Conservation (phyloP, 1,140 invertebrate species). For the Nasonia longicornis region DNA sequence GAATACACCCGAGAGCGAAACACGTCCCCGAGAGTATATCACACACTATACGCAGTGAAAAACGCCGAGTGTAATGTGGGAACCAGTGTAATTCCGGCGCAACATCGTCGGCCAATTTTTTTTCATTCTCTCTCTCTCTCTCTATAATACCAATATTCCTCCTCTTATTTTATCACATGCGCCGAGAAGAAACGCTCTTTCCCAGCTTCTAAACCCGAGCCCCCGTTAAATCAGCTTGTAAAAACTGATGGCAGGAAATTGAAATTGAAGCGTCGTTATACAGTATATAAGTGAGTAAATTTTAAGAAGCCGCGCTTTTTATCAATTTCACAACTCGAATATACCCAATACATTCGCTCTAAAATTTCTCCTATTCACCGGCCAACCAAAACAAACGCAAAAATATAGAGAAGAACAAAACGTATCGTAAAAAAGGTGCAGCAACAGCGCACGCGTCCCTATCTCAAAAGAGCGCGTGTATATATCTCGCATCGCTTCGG, state of each 20-base stretch:
- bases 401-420: neutral
- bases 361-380: neutral
- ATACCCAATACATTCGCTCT: too few relatives aligned
- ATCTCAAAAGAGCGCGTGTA: neutral
- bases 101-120: constrained; percentile 25
- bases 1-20: neutral
- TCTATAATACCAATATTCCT: constrained; percentile 8
- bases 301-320: too few relatives aligned
- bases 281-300: too few relatives aligned
- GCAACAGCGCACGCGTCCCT: constrained; percentile 41
- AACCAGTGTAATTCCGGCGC: constrained; percentile 21
- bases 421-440: constrained; percentile 52
- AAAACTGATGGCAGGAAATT: constrained; percentile 37
- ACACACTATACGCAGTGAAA: neutral
- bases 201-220: constrained; percentile 16
- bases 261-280: neutral
- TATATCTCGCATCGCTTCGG: neutral
- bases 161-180: constrained; percentile 22
- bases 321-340: too few relatives aligned
- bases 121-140: neutral
- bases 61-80: constrained; percentile 18
- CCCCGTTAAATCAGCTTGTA: constrained; percentile 18
- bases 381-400: neutral
- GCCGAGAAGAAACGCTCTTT: neutral
- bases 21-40: neutral